A percentile compares a stretch with the other conserved stretches of the same genome.
Evolutionary conservation across 1,140 invertebrate species (phyloP).

Genomic region (Proctacanthus coquilletti): DNA sequence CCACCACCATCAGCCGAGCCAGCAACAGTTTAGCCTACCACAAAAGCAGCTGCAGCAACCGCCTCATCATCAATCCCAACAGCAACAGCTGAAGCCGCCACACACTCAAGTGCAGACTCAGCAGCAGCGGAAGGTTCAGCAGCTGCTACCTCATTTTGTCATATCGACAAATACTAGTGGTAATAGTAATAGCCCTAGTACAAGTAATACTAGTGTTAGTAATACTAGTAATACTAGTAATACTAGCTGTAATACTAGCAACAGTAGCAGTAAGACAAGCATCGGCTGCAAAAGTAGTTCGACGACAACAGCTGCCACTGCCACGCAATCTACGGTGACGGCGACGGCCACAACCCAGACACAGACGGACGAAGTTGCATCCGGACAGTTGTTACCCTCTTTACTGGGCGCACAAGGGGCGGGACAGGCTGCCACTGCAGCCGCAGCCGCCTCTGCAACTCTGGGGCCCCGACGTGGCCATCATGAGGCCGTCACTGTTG

Average conservation of each 20-base stretch:
- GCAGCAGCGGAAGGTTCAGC: slow-evolving; percentile 1
- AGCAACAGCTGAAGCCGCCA: neutral
- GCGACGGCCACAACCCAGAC: slow-evolving; percentile 13
- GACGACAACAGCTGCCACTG: slow-evolving; percentile 5
- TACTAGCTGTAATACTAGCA: slow-evolving; percentile 8
- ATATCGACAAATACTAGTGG: slow-evolving; percentile 18
- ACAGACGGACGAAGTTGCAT: slow-evolving; percentile 19
- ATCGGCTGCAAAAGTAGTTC: slow-evolving; percentile 4
- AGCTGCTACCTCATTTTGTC: slow-evolving; percentile 12
- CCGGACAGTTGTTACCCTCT: slow-evolving; percentile 7
- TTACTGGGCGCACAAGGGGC: too few species aligned
- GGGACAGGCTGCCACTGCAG: slow-evolving; percentile 4
- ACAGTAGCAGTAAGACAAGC: slow-evolving; percentile 13
- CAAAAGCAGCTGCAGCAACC: neutral
- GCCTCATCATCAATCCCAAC: neutral
- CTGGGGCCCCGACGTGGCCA: slow-evolving; percentile 5
- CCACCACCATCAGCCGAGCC: too few species aligned
- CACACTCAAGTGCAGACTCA: neutral
- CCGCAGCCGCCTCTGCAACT: slow-evolving; percentile 3
- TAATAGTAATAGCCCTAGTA: slow-evolving; percentile 2
- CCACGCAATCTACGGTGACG: neutral
- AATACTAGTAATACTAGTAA: slow-evolving; percentile 5
- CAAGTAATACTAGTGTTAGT: slow-evolving; percentile 3
- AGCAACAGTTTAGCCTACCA: too few species aligned
- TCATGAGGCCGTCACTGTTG: slow-evolving; percentile 30